Base-by-base conservation (phyloP, 1,140 invertebrate genomes). In the Nylanderia fulva region DNA sequence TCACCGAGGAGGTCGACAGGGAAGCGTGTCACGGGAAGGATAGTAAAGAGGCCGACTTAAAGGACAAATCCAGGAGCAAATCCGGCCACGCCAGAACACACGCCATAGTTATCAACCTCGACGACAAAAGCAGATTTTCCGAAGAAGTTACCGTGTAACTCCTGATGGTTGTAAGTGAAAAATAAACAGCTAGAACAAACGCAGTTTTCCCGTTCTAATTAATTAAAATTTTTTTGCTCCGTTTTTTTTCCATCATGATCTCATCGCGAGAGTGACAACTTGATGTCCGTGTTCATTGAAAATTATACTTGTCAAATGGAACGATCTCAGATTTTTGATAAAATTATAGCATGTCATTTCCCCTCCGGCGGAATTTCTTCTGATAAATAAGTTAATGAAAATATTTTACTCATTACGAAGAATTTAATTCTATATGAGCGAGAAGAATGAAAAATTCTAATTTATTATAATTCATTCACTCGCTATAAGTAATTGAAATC, bases 101-200 rank as follows among this genome's bases (percentile, higher is more conserved):
- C 90, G 96, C 97, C 4, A 97, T 97, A 89, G 96, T 97, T 88
- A 97, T 97, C 75, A 97, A 97, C 93, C 94, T 97, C 87, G 97
- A 97, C 87, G 97, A 97, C 93, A 97, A 97, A 90, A 97, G 96
- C 91, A 95, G 97, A 77, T 97, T 97, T 92, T 97, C 97, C 6
- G 97, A 97, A 93, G 97, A 97, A 94, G 97, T 97, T 63, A 97
- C 97, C 45, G 97, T 97, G 84, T 97, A 96, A 96, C 24, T 27
- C 18, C 18, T 33, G 29, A 27, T 54, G 21, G 11, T 76, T 76
- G n/a, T n/a, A 33, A 29, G 33, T 27, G 6, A 84, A 27, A 64
- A 76, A 61, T 75, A 84, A 75, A 84, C 29, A 2, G 5, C 11
- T n/a, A 33, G 71, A 39, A 21, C 45, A 36, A 75, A 75, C 9